These are phyloP conservation scores for Coptodon bakossiorum DNA, from an alignment of 2,113 vertebrate species.

Conservation along the genomic window DNA sequence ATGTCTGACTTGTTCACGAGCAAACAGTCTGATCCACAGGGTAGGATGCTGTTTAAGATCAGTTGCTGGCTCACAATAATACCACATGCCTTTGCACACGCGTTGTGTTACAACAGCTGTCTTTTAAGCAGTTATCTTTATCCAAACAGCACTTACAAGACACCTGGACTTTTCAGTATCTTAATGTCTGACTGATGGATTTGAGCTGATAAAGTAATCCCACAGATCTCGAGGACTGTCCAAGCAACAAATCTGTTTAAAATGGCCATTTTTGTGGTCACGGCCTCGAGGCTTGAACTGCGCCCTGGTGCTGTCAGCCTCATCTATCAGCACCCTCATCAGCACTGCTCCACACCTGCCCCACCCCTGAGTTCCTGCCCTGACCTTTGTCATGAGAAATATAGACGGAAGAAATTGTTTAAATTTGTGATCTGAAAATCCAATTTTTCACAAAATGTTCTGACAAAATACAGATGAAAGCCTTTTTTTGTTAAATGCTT, in stretches of 20 bases:
- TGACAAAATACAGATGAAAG: not conserved
- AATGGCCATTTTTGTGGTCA: not conserved
- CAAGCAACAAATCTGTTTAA: slow-evolving; percentile 1
- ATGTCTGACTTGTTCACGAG: not conserved
- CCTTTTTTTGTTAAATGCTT: not conserved
- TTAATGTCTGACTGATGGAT: not conserved
- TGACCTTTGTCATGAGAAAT: not conserved
- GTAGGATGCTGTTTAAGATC: not conserved
- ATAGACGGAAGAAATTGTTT: not conserved
- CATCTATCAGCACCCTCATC: slow-evolving; percentile 28
- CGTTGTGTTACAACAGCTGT: not conserved
- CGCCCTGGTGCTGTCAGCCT: slow-evolving; percentile 25
- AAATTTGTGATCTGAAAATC: not conserved
- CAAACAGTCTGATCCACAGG: not conserved
- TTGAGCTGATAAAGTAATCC: not conserved
- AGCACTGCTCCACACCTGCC: not conserved
- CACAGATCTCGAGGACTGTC: not conserved
- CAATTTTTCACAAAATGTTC: not conserved
- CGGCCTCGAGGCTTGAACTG: slow-evolving; percentile 30
- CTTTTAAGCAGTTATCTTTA: not conserved
- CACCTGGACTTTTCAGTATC: not conserved
- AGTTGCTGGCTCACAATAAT: not conserved
- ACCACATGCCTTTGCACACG: not conserved
- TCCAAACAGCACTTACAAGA: not conserved
- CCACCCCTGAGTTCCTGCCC: not conserved